Evolutionary conservation across 2,888 invertebrate species (phyloP), one percentile per base, ranked within the genome.

Genomic region (Oxystoma pomonae): DNA sequence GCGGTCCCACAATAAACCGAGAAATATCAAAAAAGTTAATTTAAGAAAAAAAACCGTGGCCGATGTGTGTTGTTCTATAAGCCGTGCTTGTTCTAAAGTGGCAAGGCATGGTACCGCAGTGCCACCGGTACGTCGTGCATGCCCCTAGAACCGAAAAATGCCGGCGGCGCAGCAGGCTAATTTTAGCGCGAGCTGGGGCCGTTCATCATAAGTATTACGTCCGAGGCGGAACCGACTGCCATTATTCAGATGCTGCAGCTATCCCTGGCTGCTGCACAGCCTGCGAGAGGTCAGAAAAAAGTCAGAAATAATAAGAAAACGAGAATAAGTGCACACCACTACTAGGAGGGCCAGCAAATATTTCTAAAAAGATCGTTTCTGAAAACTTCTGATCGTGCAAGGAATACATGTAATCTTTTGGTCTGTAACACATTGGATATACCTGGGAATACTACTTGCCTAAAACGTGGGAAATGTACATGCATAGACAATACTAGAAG

Each of bases 201-300:
- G 66, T 66, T 58, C 60, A 66, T 66, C 66, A 66, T 64, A 66
- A 66, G 56, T 57, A 64, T 62, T 64, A 66, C 60, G 60, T 60
- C 62, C 58, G 64, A 61, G 59, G 35, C 35, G 35, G 35, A 57
- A 55, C 59, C 62, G 62, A 62, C 56, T 53, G 60, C 64, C 64
- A 66, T 66, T 66, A 66, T 66, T 66, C 66, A 66, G 66, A 64
- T 59, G 64, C 35, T 35, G 35, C 35, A 7, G 35, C 35, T 7
- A 3, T 35, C 5, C 35, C 3, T 7, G 3, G 5, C 35, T 35
- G 35, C 35, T 35, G 35, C 35, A 35, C 35, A 35, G 35, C 35
- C 35, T 35, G 35, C 12, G 12, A 35, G 35, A 35, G 35, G 35
- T 35, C 35, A 35, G 35, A 35, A 35, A 35, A 35, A 35, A 35